Base-by-base conservation (phyloP, 2,113 vertebrate species). In the Lynx canadensis region DNA sequence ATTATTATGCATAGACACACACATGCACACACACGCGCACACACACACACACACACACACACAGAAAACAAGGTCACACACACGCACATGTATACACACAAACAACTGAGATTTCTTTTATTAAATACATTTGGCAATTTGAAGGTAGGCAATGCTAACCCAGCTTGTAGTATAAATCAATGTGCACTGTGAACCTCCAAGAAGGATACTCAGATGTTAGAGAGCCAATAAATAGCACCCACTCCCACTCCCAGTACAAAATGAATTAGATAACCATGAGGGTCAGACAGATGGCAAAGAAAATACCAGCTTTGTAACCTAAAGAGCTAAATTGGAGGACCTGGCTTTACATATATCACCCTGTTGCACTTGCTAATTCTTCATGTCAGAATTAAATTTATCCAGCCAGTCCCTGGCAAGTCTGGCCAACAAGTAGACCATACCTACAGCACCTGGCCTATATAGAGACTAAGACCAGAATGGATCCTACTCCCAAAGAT, bases 1-100 rank as follows among this genome's bases (percentile, higher is more conserved):
- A 50, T 9, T 69, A 27, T 81, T 50, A 92, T 3, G 31, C 25
- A 63, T 21, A 57, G 13, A 50, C 11, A 95, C 12, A 9, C 15
- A 48, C 15, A 38, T 3, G 38, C 3, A 57, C 29, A 88, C 4
- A 38, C 3, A 66, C 5, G 52, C 33, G 55, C 16, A 31, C 4
- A 25, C 4, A 95, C 29, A 31, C 41, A 74, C 23, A 27, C 5
- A 48, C 18, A 65, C 25, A 65, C 6, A 14, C 69, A 73, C 36
- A 73, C 45, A 45, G 45, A 45, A 9, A 8, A 48, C 41, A 48
- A 78, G 41, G 10, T 79, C 73, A 83, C 14, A 21, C 7, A 83
- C 14, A 21, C 7, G 50, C 36, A 60, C 5, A 19, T 0, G 0
- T 7, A 27, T 48, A 27, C 1, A 19, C 18, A 25, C 23, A 74